Base-by-base conservation (phyloP, 2,797 vertebrate genomes). In the Gouania willdenowi region DNA sequence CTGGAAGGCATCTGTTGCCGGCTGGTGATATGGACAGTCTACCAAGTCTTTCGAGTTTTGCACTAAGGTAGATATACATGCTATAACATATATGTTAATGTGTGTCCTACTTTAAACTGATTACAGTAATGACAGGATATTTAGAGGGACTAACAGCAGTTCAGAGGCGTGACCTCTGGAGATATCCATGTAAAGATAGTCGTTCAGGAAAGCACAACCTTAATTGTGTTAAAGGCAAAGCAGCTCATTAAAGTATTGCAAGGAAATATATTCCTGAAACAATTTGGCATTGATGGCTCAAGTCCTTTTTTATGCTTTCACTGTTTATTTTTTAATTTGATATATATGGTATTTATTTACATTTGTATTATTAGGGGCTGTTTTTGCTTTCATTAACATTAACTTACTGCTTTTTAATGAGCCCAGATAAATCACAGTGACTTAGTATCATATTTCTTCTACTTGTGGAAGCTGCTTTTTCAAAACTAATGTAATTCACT, bases 41-140 rank as follows among this genome's bases (percentile, higher is more conserved):
- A 45, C 54, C 57, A 74, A 67, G 15, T 26, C 58, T 66, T 67
- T 76, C 42, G 56, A 53, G 48, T 60, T 48, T 59, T 37, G 27
- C 35, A 37, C 35, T 41, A 31, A 13, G 39, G 42, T 31, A 69
- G 55, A 75, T 57, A 47, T 37, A 55, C 34, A 37, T 57, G 54
- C 45, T 54, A 57, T 61, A 68, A 52, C 39, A 26, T 48, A 47
- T 44, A 43, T 55, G 57, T 30, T 62, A 56, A 73, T 63, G 56
- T 76, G 71, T 48, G 59, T 75, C 63, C 51, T 71, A 61, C 47
- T 58, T 71, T 65, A 37, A 79, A 79, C 35, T 67, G 56, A 72
- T 83, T 76, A 76, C 33, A 50, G 55, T 64, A 74, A 74, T 64
- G 66, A 64, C 51, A 71, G 65, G 67, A 78, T 72, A 61, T 76